A percentile compares a stretch with the other conserved stretches of the same genome.
phyloP scores from a whole-genome alignment of 2,113 vertebrate genomes.

The Rhadina sibilatrix region DNA sequence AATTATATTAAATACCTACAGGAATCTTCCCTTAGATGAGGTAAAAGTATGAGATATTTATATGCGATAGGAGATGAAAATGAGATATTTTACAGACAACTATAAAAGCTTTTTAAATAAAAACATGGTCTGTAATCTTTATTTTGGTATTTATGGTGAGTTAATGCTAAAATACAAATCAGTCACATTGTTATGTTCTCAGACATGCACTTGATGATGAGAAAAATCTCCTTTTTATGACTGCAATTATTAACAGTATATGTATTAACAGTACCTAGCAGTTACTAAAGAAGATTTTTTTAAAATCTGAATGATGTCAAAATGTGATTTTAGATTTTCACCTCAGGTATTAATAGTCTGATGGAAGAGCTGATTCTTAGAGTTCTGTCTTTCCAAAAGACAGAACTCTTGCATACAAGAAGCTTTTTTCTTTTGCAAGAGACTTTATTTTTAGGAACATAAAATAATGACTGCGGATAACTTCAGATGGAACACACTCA shows the following conservation, averaged over 20 bases:
- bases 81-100: neutral
- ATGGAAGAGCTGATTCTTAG: neutral
- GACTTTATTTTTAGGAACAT: neutral
- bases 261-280: neutral
- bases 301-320: neutral
- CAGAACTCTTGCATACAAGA: neutral
- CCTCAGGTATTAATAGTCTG: neutral
- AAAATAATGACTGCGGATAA: neutral
- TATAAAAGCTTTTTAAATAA: constrained; percentile 20
- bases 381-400: neutral
- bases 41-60: constrained; percentile 6
- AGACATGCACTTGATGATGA: neutral
- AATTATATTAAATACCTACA: constrained; percentile 37
- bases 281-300: neutral
- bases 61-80: neutral
- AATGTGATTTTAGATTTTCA: neutral
- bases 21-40: constrained; percentile 36
- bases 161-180: neutral
- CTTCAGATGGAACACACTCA: neutral
- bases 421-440: neutral
- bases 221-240: neutral
- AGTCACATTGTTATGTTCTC: neutral
- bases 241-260: neutral
- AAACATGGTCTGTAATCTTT: neutral
- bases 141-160: neutral